Conservation (phyloP, 2,888 invertebrate genomes). For the Colletes collaris region DNA sequence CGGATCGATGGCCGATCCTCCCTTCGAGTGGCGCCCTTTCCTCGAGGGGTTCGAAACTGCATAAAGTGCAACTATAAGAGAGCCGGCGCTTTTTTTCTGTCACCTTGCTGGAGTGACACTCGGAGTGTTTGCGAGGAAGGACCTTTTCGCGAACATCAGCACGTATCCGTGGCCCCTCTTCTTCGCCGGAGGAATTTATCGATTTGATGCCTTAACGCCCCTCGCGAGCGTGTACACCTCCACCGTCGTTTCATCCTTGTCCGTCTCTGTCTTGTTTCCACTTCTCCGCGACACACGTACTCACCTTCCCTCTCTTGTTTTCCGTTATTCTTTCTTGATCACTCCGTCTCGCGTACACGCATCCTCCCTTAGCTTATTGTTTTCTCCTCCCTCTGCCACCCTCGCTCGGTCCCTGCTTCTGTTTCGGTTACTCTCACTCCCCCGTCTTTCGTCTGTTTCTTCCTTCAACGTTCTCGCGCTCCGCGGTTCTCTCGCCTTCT, state of each 20-base stretch:
- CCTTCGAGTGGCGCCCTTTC: conserved; percentile 25
- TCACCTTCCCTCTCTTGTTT: conserved; percentile 1
- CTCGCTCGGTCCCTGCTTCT: conserved; percentile 11
- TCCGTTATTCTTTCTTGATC: conserved; percentile 14
- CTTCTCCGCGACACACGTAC: not conserved
- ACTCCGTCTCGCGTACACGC: not conserved
- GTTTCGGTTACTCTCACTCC: conserved; percentile 25
- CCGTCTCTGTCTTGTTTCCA: conserved; percentile 30
- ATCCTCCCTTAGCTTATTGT: not conserved
- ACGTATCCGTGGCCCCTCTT: conserved; percentile 63
- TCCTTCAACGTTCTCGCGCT: not conserved
- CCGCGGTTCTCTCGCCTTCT: conserved; percentile 10
- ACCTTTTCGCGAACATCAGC: conserved; percentile 65
- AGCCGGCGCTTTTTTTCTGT: conserved; percentile 37
- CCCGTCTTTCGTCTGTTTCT: not conserved
- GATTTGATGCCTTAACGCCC: conserved; percentile 74
- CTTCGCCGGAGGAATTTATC: conserved; percentile 74
- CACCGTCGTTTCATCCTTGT: conserved; percentile 52
- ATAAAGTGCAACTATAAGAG: conserved; percentile 50
- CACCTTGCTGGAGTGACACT: conserved; percentile 51
- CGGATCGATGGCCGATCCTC: conserved; percentile 43
- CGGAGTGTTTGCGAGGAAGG: conserved; percentile 58
- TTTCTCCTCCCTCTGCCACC: not conserved
- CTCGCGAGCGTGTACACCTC: conserved; percentile 57
- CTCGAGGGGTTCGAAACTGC: conserved; percentile 39